phyloP scores from a whole-genome alignment of 2,113 vertebrate genomes.

The Pogonocichla stellata region DNA sequence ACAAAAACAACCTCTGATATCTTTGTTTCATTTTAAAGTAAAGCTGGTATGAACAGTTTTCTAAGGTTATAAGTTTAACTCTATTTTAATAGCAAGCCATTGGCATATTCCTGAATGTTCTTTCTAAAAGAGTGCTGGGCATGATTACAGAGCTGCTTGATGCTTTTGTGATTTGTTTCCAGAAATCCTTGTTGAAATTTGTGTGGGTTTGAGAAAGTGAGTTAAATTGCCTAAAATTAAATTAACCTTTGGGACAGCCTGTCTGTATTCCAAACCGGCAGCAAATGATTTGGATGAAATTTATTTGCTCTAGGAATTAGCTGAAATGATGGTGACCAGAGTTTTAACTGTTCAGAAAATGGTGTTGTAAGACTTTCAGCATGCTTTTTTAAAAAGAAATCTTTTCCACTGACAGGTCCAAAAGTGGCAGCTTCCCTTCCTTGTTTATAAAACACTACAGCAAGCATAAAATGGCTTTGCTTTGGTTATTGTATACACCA shows the following conservation, averaged over 20 bases:
- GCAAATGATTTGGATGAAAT: background rate
- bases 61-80: background rate
- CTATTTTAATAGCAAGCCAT: background rate
- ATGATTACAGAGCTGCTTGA: background rate
- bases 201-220: background rate
- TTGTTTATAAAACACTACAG: background rate
- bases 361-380: background rate
- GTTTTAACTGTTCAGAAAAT: background rate
- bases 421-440: background rate
- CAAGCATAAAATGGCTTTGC: background rate
- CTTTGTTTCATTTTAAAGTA: background rate
- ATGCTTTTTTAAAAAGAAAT: accelerated
- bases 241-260: slow-evolving; percentile 1
- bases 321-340: background rate
- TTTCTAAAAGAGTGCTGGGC: background rate
- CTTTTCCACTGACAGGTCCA: background rate
- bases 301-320: background rate
- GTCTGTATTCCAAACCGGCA: background rate
- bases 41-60: background rate
- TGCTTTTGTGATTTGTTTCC: background rate
- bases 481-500: background rate
- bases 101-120: background rate
- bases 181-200: background rate
- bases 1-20: background rate
- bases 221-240: background rate